Evolutionary conservation across 2,888 invertebrate species (phyloP).

Genomic region (Leucoptera coffeella): DNA sequence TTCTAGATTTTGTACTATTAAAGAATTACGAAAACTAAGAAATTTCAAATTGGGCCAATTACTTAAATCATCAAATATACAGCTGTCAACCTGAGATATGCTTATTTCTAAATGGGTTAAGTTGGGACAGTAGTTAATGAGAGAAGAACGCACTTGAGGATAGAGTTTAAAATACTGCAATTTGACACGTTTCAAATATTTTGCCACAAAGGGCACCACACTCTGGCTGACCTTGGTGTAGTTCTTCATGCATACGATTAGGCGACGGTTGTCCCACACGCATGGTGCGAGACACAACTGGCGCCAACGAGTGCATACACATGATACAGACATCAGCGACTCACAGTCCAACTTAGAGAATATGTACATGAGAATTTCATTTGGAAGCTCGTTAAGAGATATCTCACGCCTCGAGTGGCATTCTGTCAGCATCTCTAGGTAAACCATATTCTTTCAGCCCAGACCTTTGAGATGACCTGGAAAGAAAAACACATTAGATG

Average conservation of each 20-base stretch:
- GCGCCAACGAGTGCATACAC: conserved; percentile 45
- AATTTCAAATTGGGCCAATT: conserved; percentile 46
- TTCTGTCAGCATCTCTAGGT: conserved; percentile 33
- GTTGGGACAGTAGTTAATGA: conserved; percentile 45
- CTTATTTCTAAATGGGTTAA: conserved; percentile 49
- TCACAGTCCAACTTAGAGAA: conserved; percentile 50
- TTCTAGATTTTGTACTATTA: conserved; percentile 38
- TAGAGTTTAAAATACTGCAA: conserved; percentile 50
- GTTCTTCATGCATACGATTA: conserved; percentile 49
- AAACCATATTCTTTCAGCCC: conserved; percentile 39
- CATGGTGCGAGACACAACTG: conserved; percentile 41
- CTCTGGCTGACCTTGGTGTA: conserved; percentile 43
- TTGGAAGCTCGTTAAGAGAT: conserved; percentile 44
- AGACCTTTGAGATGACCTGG: conserved; percentile 19
- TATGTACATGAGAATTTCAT: conserved; percentile 46
- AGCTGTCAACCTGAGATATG: conserved; percentile 48
- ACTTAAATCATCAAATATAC: conserved; percentile 44
- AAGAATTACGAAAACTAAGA: conserved; percentile 44
- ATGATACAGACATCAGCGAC: conserved; percentile 36
- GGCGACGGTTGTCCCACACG: conserved; percentile 46
- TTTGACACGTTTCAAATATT: conserved; percentile 47
- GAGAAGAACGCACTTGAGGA: conserved; percentile 41
- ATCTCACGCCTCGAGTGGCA: conserved; percentile 18
- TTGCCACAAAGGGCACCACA: conserved; percentile 46
- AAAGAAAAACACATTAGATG: conserved; percentile 8